Evolutionary conservation across 2,113 vertebrate genomes (phyloP).

Genomic region (Barbus barbus): DNA sequence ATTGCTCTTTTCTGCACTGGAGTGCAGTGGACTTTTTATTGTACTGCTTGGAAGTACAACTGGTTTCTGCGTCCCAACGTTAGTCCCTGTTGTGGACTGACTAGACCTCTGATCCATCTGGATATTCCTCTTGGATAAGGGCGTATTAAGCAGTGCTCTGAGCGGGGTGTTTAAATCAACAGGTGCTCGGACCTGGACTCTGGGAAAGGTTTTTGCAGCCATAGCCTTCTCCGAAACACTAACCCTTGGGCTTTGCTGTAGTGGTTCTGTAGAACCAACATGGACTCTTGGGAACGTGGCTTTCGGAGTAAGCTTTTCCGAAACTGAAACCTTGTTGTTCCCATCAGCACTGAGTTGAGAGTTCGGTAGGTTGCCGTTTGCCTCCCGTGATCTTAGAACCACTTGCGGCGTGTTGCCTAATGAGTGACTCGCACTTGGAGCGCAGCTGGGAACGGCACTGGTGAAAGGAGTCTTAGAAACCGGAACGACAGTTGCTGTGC

Average conservation of each 20-base stretch:
- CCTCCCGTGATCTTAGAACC: slow-evolving; percentile 2
- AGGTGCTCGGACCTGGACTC: neutral
- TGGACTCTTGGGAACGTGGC: slow-evolving; percentile 25
- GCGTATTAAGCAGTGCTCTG: slow-evolving; percentile 21
- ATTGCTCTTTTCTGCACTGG: slow-evolving; percentile 10
- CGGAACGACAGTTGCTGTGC: slow-evolving; percentile 1
- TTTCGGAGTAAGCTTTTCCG: neutral
- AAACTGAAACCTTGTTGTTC: neutral
- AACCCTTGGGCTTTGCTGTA: neutral
- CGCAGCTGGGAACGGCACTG: neutral
- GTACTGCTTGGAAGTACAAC: neutral
- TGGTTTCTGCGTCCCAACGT: neutral
- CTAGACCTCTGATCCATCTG: slow-evolving; percentile 5
- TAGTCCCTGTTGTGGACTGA: slow-evolving; percentile 1
- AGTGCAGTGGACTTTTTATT: neutral
- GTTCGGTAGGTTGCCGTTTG: neutral
- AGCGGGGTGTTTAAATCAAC: slow-evolving; percentile 10
- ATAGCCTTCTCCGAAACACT: neutral
- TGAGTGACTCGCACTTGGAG: neutral
- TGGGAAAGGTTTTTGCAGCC: neutral
- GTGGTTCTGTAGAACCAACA: neutral
- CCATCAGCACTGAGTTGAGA: neutral
- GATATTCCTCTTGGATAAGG: neutral
- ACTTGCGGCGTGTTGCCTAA: slow-evolving; percentile 26
- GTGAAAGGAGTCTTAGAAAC: slow-evolving; percentile 12